phyloP scores from a whole-genome alignment of 2,113 vertebrate species.

The Scalopus aquaticus region DNA sequence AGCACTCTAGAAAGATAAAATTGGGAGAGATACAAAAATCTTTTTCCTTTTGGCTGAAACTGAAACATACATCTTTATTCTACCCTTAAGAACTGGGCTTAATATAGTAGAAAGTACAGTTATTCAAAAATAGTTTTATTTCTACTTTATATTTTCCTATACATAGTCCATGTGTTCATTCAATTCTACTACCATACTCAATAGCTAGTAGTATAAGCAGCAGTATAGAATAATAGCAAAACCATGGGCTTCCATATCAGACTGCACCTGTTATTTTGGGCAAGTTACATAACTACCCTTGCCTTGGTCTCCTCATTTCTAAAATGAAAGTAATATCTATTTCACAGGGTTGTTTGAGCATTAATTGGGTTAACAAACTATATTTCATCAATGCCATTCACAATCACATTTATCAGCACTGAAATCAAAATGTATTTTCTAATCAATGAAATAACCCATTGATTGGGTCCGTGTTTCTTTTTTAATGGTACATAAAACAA shows the following conservation, averaged over 20 bases:
- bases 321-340: background rate
- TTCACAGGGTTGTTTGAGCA: background rate
- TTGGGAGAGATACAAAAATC: background rate
- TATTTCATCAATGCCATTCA: background rate
- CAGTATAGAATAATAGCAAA: background rate
- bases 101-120: background rate
- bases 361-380: background rate
- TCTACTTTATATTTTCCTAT: background rate
- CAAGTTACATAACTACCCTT: background rate
- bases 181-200: background rate
- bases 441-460: conserved; percentile 34
- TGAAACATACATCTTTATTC: background rate
- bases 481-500: conserved; percentile 18
- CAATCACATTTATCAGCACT: background rate
- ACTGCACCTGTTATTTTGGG: background rate
- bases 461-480: conserved; percentile 25
- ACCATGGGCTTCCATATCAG: background rate
- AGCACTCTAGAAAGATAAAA: conserved; percentile 25
- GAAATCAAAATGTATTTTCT: conserved; percentile 41
- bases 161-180: background rate
- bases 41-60: conserved; percentile 16
- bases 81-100: conserved; percentile 25
- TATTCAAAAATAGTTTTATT: background rate
- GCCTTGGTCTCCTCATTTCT: background rate
- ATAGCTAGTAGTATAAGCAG: background rate